phyloP scores from a whole-genome alignment of 1,140 invertebrate genomes.

The Drosophila orena region DNA sequence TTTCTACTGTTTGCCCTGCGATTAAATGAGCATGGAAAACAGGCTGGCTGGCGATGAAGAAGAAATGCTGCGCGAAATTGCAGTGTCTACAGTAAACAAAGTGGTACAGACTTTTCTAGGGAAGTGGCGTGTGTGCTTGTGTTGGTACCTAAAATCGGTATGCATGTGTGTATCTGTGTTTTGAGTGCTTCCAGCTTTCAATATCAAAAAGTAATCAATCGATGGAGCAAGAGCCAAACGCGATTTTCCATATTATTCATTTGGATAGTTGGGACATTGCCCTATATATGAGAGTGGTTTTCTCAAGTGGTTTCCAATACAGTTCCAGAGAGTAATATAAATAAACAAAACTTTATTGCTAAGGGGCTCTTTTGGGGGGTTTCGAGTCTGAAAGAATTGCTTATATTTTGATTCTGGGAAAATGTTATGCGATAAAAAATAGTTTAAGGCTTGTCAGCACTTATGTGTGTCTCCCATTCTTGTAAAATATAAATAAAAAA shows the following conservation, averaged over 20 bases:
- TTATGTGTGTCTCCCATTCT: not conserved
- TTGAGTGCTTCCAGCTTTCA: constrained; percentile 50
- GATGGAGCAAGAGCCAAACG: constrained; percentile 24
- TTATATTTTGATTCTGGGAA: constrained; percentile 12
- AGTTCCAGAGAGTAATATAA: constrained; percentile 5
- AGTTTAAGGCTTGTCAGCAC: not conserved
- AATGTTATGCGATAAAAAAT: not conserved
- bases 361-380: not conserved
- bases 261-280: constrained; percentile 46
- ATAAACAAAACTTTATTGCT: constrained; percentile 11
- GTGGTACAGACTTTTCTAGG: constrained; percentile 10
- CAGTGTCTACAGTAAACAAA: constrained; percentile 46
- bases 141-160: constrained; percentile 16
- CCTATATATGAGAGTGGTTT: constrained; percentile 37
- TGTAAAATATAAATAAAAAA: too few species aligned
- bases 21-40: constrained; percentile 48
- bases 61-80: constrained; percentile 52
- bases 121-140: constrained; percentile 12
- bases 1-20: constrained; percentile 50
- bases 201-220: constrained; percentile 55
- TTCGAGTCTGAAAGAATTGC: not conserved
- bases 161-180: constrained; percentile 5
- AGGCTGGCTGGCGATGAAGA: constrained; percentile 13
- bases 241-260: constrained; percentile 38
- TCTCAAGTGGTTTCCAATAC: constrained; percentile 21